phyloP scores from a whole-genome alignment of 1,140 invertebrate genomes.

The Polypedilum vanderplanki region DNA sequence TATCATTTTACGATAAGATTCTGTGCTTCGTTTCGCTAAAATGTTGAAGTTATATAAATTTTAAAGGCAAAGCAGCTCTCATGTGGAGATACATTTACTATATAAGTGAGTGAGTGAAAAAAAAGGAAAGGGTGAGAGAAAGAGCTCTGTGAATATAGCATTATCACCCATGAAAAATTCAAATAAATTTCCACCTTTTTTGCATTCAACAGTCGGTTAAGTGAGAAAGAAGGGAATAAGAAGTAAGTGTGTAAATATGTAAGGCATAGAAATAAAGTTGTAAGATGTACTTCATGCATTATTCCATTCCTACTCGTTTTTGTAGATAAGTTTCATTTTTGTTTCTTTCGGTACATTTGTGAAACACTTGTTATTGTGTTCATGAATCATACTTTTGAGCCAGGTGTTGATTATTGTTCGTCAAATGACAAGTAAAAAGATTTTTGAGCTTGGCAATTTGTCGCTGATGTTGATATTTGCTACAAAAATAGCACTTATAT shows the following conservation, averaged over 20 bases:
- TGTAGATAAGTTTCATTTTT: not conserved
- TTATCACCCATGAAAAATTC: constrained; percentile 18
- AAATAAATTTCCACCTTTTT: constrained; percentile 19
- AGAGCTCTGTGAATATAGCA: not conserved
- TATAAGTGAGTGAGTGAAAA: not conserved
- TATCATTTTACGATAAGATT: constrained; percentile 14
- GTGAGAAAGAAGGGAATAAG: not conserved
- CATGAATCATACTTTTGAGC: too few relatives aligned
- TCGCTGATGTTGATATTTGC: too few relatives aligned
- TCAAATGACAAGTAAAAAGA: too few relatives aligned
- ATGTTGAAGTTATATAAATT: constrained; percentile 7
- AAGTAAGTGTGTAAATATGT: not conserved
- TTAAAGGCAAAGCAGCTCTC: not conserved
- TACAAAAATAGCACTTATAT: too few relatives aligned
- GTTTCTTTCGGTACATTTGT: not conserved
- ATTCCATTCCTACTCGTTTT: not conserved
- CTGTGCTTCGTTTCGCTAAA: not conserved
- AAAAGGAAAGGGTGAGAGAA: not conserved
- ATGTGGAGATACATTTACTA: not conserved
- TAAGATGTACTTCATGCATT: constrained; percentile 3
- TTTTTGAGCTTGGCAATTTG: too few relatives aligned
- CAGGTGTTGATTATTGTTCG: too few relatives aligned
- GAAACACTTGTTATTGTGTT: too few relatives aligned
- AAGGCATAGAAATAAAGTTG: not conserved
- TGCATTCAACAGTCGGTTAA: constrained; percentile 1